These are phyloP conservation scores for Muricea muricata DNA, from an alignment of 92 coral and sea anemone species.

Conservation along the genomic window DNA sequence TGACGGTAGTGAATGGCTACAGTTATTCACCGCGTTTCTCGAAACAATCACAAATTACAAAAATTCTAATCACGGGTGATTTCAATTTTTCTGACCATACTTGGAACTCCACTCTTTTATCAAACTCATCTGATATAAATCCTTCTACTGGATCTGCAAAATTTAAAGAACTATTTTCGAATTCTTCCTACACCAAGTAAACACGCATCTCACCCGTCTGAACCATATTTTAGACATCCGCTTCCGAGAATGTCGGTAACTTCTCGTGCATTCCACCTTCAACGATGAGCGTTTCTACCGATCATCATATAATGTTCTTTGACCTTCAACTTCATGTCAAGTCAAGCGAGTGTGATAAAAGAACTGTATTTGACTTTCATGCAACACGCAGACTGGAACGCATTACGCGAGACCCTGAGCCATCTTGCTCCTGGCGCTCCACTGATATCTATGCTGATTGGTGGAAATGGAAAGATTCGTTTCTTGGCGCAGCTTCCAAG, in stretches of 20 bases:
- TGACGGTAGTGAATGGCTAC: no score
- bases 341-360: conserved; percentile 21
- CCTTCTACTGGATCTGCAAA: neutral
- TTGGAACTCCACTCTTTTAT: no score
- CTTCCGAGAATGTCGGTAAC: conserved; percentile 32
- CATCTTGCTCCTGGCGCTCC: neutral
- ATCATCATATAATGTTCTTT: conserved; percentile 45
- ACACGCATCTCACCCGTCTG: conserved; percentile 45
- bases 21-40: no score
- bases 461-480: conserved; percentile 42
- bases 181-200: conserved; percentile 53
- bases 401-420: no score
- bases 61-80: conserved; percentile 50
- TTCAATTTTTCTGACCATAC: conserved; percentile 39
- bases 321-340: conserved; percentile 35
- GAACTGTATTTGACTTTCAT: conserved; percentile 42
- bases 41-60: conserved; percentile 52
- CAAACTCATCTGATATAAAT: no score
- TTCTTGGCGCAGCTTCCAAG: conserved; percentile 36
- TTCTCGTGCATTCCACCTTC: conserved; percentile 10
- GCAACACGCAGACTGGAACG: conserved; percentile 50
- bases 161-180: conserved; percentile 49
- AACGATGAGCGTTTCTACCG: conserved; percentile 28
- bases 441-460: conserved; percentile 36
- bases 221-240: conserved; percentile 55